These are phyloP conservation scores for Andrena minutula DNA, from an alignment of 2,888 invertebrate species.

Conservation along the genomic window DNA sequence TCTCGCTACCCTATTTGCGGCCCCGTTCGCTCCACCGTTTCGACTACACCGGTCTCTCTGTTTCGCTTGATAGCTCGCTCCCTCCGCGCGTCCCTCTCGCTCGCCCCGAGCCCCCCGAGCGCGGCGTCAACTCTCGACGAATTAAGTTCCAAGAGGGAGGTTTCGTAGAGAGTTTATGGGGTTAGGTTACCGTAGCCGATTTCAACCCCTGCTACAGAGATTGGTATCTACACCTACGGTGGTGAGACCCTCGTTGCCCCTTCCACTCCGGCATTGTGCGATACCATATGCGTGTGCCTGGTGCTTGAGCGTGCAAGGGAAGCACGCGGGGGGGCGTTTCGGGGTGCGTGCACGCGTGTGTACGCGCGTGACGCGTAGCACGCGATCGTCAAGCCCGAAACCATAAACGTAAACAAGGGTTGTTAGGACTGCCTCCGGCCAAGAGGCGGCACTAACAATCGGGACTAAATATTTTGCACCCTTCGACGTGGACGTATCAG, in stretches of 20 bases:
- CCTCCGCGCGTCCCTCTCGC: constrained; percentile 5
- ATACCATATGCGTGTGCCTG: constrained; percentile 41
- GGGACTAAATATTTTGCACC: constrained; percentile 82
- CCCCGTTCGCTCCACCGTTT: constrained; percentile 8
- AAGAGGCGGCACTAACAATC: constrained; percentile 79
- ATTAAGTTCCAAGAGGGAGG: constrained; percentile 79
- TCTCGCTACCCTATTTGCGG: background rate
- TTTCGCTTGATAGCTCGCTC: background rate
- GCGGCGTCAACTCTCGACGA: constrained; percentile 78
- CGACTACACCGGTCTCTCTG: constrained; percentile 6
- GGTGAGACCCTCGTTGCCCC: constrained; percentile 61
- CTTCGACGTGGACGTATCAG: constrained; percentile 62
- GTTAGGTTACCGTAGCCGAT: constrained; percentile 78
- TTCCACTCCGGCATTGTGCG: constrained; percentile 16
- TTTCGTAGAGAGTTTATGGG: constrained; percentile 78
- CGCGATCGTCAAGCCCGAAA: constrained; percentile 82
- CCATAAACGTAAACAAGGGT: constrained; percentile 84
- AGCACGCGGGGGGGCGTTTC: background rate
- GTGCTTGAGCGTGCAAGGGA: background rate
- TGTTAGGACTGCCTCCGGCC: constrained; percentile 79
- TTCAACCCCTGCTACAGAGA: constrained; percentile 79
- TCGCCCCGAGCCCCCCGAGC: constrained; percentile 34
- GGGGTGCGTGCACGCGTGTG: constrained; percentile 8
- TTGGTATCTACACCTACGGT: constrained; percentile 80
- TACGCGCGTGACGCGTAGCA: constrained; percentile 64